Base-by-base conservation (phyloP, 2,797 vertebrate species). In the Acanthurus lineatus region DNA sequence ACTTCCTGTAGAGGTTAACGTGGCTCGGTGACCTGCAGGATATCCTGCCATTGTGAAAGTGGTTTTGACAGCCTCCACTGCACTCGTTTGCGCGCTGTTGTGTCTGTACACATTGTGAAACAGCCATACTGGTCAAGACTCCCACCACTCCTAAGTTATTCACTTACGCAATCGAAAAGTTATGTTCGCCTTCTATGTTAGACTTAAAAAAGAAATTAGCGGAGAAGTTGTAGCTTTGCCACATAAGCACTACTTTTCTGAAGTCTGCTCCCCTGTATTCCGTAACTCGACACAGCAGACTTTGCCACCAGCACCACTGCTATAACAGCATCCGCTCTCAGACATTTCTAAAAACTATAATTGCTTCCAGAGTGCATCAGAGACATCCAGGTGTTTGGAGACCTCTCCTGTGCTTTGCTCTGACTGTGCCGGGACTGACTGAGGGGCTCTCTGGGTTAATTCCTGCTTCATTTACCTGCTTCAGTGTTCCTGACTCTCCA, bases 21-120 rank as follows among this genome's bases (percentile, higher is more conserved):
- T 81, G 86, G 89, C 91, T 92, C 69, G n/a, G 85, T 94, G 93
- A 93, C 94, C 94, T 90, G 73, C 93, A 94, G 94, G 93, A 94
- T 93, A 93, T 95, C 94, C 94, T 94, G 93, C 93, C 90, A 93
- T 95, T 95, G 94, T 95, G 86, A 92, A 93, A 91, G 86, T 92
- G 85, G 83, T 87, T 91, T 89, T 64, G 81, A 92, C 90, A 91
- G 89, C 89, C 91, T 93, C 53, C 44, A 22, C 76, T 76, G 83
- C 89, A 77, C 68, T 92, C 73, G 68, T 73, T 80, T 85, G 73
- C 69, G 25, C 17, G 25, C 62, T 89, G 91, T 82, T 90, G 87
- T 86, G 86, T 91, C 91, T 86, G 82, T 32, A 72, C 69, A 85
- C 64, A 64, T 49, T 84, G 69, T 79, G 66, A 88, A 85, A 80